A percentile compares a stretch with the other conserved stretches of the same genome.
These are phyloP conservation scores for Rhyacophila evoluta DNA, from an alignment of 2,888 invertebrate genomes.

Conservation along the genomic window DNA sequence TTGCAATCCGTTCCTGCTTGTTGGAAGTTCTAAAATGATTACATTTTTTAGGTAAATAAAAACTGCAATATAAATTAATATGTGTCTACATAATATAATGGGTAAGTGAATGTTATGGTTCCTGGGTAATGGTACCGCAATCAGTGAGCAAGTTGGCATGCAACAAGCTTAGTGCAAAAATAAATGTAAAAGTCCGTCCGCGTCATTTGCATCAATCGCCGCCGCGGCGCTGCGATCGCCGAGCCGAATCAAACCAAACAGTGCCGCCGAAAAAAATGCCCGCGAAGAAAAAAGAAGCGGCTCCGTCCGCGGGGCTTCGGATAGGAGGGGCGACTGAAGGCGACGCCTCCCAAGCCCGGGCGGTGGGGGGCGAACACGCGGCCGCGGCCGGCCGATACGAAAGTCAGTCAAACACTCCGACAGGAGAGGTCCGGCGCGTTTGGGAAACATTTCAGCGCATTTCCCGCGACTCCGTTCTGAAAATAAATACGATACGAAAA, in stretches of 20 bases:
- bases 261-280: constrained; percentile 21
- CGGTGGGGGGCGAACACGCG: constrained; percentile 39
- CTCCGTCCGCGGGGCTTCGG: constrained; percentile 31
- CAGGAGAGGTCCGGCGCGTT: constrained; percentile 22
- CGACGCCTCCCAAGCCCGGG: constrained; percentile 56
- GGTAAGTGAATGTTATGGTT: too few relatives aligned
- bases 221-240: constrained; percentile 4
- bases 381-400: constrained; percentile 55
- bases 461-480: constrained; percentile 9
- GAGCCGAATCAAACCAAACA: constrained; percentile 14
- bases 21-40: too few relatives aligned
- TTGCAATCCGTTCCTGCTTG: too few relatives aligned
- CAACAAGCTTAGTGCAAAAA: not conserved
- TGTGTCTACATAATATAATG: too few relatives aligned
- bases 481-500: not conserved
- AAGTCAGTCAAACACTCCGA: constrained; percentile 22
- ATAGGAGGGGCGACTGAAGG: constrained; percentile 62
- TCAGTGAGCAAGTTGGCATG: not conserved
- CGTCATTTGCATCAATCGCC: not conserved
- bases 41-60: too few relatives aligned
- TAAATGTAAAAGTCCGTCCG: not conserved
- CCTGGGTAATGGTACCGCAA: not conserved
- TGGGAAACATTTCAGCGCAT: constrained; percentile 22
- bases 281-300: constrained; percentile 2
- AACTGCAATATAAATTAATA: too few relatives aligned